Conservation (phyloP, 2,113 vertebrate species). For the Vicugna pacos region DNA sequence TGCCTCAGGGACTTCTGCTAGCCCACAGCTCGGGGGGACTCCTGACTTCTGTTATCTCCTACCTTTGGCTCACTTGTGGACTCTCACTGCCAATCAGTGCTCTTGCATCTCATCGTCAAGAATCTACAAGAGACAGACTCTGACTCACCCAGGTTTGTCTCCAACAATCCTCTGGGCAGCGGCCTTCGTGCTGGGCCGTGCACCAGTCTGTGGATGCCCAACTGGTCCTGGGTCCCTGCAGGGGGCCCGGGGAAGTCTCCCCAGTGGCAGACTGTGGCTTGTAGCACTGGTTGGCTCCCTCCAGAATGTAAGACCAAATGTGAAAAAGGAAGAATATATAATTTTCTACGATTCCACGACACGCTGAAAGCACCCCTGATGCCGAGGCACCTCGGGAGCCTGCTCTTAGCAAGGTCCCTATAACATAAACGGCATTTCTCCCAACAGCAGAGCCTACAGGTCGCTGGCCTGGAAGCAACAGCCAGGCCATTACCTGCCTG, state of each 20-base stretch:
- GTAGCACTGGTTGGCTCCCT: not conserved
- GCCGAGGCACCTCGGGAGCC: not conserved
- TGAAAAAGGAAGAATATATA: not conserved
- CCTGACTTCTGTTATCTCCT: not conserved
- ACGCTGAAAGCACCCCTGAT: not conserved
- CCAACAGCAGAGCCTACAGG: not conserved
- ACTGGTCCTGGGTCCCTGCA: not conserved
- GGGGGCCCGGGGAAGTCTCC: rapidly evolving
- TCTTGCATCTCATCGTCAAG: not conserved
- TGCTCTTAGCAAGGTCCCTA: not conserved
- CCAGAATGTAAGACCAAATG: not conserved
- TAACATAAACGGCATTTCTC: not conserved
- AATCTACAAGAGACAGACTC: not conserved
- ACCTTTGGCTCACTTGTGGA: not conserved
- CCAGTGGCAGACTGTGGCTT: not conserved
- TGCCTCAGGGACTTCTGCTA: not conserved
- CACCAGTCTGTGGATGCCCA: not conserved
- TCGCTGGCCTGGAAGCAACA: not conserved
- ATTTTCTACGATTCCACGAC: not conserved
- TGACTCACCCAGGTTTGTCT: not conserved
- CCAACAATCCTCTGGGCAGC: not conserved
- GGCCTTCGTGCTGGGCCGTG: not conserved
- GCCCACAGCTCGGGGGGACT: not conserved
- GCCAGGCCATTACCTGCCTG: not conserved
- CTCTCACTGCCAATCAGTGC: not conserved